Base-by-base conservation (phyloP, 2,797 vertebrate genomes). In the Danio aesculapii region DNA sequence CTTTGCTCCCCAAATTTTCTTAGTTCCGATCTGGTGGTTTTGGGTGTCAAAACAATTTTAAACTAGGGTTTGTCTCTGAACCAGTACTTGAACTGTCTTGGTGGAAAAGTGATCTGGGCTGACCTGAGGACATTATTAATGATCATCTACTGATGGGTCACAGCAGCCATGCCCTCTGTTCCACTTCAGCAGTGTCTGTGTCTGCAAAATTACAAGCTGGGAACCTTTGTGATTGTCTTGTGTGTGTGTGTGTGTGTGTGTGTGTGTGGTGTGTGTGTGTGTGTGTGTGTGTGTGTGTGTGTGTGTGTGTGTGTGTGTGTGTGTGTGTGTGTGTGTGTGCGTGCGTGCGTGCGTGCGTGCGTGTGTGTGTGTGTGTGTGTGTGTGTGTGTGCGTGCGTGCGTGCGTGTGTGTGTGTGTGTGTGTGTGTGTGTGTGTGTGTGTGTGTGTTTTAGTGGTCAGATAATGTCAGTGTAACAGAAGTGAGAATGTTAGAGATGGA, bases 401-500 rank as follows among this genome's bases (percentile, higher is more conserved):
- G n/a, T n/a, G n/a, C n/a, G n/a, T n/a, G n/a, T n/a, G n/a, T n/a
- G n/a, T n/a, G n/a, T 16, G 10, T 44, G 55, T 62, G 30, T 30
- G 30, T 30, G 30, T 30, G 30, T 30, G 30, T 30, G 30, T 30
- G 30, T 57, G 57, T 76, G n/a, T 46, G 66, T 17, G 43, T 30
- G 30, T 30, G 30, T 30, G 30, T 30, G 30, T 30, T 1, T 30
- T 30, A 30, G 30, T 3, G 30, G 66, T 55, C 53, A 52, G 63
- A 68, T 55, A 84, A 58, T 63, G 13, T 57, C 44, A 71, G 44
- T 57, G 12, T 49, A 62, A 75, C 62, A 75, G 50, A 75, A 75
- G 57, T 75, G 72, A 75, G 58, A 75, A 79, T 84, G 84, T 89
- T 87, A 92, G 88, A 90, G 76, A 77, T 86, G 90, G 87, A 91